These are phyloP conservation scores for Sussaba pulchella DNA, from an alignment of 2,888 invertebrate species.

Conservation along the genomic window DNA sequence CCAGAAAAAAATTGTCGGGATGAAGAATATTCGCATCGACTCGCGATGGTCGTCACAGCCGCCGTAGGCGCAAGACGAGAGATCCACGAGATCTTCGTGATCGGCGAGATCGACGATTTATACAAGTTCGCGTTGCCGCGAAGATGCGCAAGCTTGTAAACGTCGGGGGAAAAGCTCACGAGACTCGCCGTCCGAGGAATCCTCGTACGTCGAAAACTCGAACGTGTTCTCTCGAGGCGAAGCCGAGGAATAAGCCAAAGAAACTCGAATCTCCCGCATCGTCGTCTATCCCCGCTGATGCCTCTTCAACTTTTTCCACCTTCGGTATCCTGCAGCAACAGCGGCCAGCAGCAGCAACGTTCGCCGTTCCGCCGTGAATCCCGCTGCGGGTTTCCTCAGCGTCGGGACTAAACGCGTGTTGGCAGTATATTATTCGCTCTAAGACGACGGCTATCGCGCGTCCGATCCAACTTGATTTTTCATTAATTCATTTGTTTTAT, in stretches of 20 bases:
- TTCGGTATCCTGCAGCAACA: too few relatives aligned
- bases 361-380: constrained; percentile 46
- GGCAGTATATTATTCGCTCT: constrained; percentile 32
- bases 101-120: too few relatives aligned
- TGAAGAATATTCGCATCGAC: constrained; percentile 48
- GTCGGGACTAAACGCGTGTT: not conserved
- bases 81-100: too few relatives aligned
- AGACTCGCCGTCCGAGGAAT: constrained; percentile 41
- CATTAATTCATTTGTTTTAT: too few relatives aligned
- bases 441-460: constrained; percentile 22
- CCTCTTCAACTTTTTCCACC: constrained; percentile 69
- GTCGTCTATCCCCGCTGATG: constrained; percentile 37
- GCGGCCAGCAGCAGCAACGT: too few relatives aligned
- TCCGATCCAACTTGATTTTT: too few relatives aligned
- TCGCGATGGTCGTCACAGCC: constrained; percentile 8
- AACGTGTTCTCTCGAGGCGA: constrained; percentile 40
- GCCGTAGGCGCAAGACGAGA: constrained; percentile 43
- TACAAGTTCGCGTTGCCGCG: constrained; percentile 10
- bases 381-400: constrained; percentile 8
- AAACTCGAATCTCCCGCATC: constrained; percentile 62
- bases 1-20: not conserved
- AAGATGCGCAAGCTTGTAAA: too few relatives aligned
- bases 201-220: constrained; percentile 44
- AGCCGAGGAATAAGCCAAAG: constrained; percentile 40
- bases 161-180: constrained; percentile 34